phyloP scores from a whole-genome alignment of 2,888 invertebrate genomes.

The Agrotis clavis region DNA sequence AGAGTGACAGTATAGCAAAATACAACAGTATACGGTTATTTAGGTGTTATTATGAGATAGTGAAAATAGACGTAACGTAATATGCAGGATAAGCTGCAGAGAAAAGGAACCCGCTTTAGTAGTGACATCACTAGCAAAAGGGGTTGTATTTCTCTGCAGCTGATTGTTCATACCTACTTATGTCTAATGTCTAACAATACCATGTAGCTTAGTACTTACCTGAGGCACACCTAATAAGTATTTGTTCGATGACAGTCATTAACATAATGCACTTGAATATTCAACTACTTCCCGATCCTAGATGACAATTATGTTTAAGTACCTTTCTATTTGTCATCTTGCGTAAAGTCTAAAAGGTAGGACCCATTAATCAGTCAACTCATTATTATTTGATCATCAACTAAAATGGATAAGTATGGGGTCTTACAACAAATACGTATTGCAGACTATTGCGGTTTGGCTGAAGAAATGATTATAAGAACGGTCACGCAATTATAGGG shows the following conservation, averaged over 20 bases:
- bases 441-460: conserved; percentile 16
- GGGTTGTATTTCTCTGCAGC: no score
- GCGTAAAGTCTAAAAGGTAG: conserved; percentile 11
- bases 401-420: conserved; percentile 13
- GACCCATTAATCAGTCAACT: conserved; percentile 7
- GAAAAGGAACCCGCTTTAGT: no score
- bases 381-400: conserved; percentile 15
- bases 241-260: neutral
- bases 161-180: no score
- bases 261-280: neutral
- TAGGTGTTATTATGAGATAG: no score
- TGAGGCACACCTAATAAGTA: neutral
- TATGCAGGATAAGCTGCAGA: no score
- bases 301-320: conserved; percentile 4
- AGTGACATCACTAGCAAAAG: no score
- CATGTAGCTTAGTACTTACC: neutral
- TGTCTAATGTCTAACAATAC: neutral
- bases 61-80: no score
- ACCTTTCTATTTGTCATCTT: conserved; percentile 10
- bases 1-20: no score
- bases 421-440: neutral
- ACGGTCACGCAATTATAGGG: conserved; percentile 11
- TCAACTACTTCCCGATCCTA: conserved; percentile 1
- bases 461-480: conserved; percentile 34
- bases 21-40: neutral